Percentiles rank a stretch among this genome's conserved stretches.
Evolutionary conservation across 2,797 vertebrate species (phyloP).

Genomic region (Pampus argenteus): DNA sequence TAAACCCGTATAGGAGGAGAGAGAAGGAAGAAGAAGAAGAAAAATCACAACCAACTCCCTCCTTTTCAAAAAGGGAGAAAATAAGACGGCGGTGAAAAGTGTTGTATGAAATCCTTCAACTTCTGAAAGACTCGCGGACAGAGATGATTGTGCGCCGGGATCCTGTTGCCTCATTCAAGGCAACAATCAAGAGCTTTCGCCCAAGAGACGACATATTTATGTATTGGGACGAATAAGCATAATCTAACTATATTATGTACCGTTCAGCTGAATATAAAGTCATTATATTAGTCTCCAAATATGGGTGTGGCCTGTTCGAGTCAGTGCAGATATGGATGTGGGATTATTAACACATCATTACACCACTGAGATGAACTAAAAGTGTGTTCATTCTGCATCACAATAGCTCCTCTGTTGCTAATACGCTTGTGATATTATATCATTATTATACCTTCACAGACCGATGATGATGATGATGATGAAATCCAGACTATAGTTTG

Average conservation of each 20-base stretch:
- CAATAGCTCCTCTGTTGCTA: slow-evolving; percentile 55
- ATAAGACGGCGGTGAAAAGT: slow-evolving; percentile 74
- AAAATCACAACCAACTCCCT: slow-evolving; percentile 67
- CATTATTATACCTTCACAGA: too few species aligned
- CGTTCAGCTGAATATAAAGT: slow-evolving; percentile 68
- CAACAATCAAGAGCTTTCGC: slow-evolving; percentile 75
- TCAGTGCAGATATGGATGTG: slow-evolving; percentile 45
- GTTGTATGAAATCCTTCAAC: slow-evolving; percentile 77
- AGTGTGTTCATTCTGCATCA: slow-evolving; percentile 48
- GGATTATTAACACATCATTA: slow-evolving; percentile 73
- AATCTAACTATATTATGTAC: slow-evolving; percentile 72
- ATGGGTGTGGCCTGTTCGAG: slow-evolving; percentile 67
- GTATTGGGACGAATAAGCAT: slow-evolving; percentile 73
- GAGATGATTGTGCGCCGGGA: slow-evolving; percentile 73
- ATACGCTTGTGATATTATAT: slow-evolving; percentile 52
- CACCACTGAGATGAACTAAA: slow-evolving; percentile 60
- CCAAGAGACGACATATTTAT: slow-evolving; percentile 73
- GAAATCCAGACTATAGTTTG: background rate
- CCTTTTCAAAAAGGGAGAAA: slow-evolving; percentile 69
- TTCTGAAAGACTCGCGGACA: slow-evolving; percentile 76
- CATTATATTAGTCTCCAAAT: slow-evolving; percentile 62
- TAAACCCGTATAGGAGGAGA: slow-evolving; percentile 63
- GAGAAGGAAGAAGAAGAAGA: slow-evolving; percentile 11
- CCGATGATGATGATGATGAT: background rate
- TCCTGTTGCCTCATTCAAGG: slow-evolving; percentile 75